Evolutionary conservation across 2,888 invertebrate species (phyloP), one percentile per base, ranked within the genome.

Genomic region (Drosophila helvetica): DNA sequence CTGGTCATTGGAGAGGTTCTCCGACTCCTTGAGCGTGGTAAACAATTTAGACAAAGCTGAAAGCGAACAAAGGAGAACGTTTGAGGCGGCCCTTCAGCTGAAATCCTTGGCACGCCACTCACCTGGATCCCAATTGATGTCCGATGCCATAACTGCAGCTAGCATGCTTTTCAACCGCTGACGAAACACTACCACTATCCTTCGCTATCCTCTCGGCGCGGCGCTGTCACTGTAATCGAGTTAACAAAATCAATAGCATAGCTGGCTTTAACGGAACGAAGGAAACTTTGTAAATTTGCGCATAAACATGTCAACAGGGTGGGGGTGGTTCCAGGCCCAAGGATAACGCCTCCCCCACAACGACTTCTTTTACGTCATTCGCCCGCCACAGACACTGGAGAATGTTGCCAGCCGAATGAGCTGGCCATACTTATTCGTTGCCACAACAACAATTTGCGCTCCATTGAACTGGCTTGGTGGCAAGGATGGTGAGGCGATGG

Each of bases 21-120:
- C 95, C 47, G 96, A 95, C 91, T 97, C 96, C 92, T 96, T 96
- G 79, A 98, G 93, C n/a, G 96, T 96, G 82, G 95, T 94, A 88
- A 97, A 93, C 77, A 98, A 93, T 89, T 96, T 95, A 60, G 96
- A 95, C 72, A 98, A 93, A 86, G 96, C 97, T 97, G 92, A 62
- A 74, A 25, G 1, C 2, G 9, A 7, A 22, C 43, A 17, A 22
- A 18, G 7, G 5, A 7, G 0, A 1, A 2, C 9, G 18, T n/a
- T 15, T n/a, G n/a, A 1, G 9, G 4, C 12, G n/a, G 30, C 30
- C 42, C 27, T 48, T 60, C 10, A 43, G 46, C 52, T 42, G 25
- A 38, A 52, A 19, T 27, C 5, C 17, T 9, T 4, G 9, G 18
- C n/a, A 47, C 22, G 53, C 48, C 51, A 82, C 79, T 88, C 74